Base-by-base conservation (phyloP, 2,888 invertebrate species). In the Sclerodermus sp. region DNA sequence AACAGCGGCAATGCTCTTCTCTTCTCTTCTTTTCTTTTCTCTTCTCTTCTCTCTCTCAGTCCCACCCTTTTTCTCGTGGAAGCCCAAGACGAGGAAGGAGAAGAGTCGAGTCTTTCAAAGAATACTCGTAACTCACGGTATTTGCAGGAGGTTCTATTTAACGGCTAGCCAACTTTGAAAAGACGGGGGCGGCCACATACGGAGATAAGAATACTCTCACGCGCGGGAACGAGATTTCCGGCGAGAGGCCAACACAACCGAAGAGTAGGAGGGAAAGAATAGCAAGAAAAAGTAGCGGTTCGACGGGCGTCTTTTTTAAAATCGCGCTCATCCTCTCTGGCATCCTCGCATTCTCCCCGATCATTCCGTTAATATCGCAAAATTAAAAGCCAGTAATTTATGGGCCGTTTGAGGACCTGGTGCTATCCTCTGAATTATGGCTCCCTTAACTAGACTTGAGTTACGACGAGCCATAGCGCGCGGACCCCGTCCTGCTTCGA, bases 401-500 rank as follows among this genome's bases (percentile, higher is more conserved):
- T 73, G 71, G 69, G 69, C 65, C 70, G 70, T 75, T 76, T 71
- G 70, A 73, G 73, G 74, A 73, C 66, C 69, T 67, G 71, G 73
- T 74, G 73, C 71, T 74, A 76, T 72, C 73, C 73, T 58, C 67
- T 76, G 72, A 76, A 74, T 76, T 77, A 75, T 76, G 69, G 73
- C 75, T 74, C 73, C 71, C 74, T 74, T 74, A 76, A 76, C 76
- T 74, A 76, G 76, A 72, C 74, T 73, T 74, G 75, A 76, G 73
- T 76, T 76, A 75, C 74, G 74, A 70, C 71, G 74, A 69, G 68
- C 64, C 67, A 62, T 60, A 50, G 58, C 59, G 62, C 56, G 49
- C 8, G 59, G 63, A 57, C 62, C 68, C 58, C 62, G 64, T 62
- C 64, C 66, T 68, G 62, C 61, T 62, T 60, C 58, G 58, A 62